A percentile compares a stretch with the other conserved stretches of the same genome.
These are phyloP conservation scores for Caenorhabditis becei DNA, from an alignment of 2,888 invertebrate genomes.

Conservation along the genomic window DNA sequence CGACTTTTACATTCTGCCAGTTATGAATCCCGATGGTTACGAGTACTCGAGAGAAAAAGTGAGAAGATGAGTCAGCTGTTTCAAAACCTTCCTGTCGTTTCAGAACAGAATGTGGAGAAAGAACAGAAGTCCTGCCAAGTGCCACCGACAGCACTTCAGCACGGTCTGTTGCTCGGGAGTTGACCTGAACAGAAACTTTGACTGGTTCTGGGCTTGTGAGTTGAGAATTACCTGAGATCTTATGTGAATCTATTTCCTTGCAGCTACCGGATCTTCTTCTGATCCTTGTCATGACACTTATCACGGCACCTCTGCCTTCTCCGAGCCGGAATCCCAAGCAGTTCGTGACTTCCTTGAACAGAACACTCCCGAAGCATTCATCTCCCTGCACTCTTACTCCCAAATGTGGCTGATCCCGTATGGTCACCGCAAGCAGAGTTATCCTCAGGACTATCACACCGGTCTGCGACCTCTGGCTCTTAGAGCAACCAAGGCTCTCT, in stretches of 20 bases:
- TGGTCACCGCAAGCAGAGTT: slow-evolving; percentile 69
- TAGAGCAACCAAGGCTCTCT: slow-evolving; percentile 77
- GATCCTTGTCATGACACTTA: slow-evolving; percentile 81
- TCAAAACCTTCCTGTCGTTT: slow-evolving; percentile 10
- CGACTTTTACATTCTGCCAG: slow-evolving; percentile 80
- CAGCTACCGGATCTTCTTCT: slow-evolving; percentile 71
- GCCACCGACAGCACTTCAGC: slow-evolving; percentile 77
- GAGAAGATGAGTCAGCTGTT: neutral
- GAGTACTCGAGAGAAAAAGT: slow-evolving; percentile 76
- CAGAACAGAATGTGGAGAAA: slow-evolving; percentile 82
- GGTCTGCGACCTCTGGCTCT: slow-evolving; percentile 78
- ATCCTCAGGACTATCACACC: slow-evolving; percentile 33
- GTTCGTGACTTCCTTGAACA: slow-evolving; percentile 78
- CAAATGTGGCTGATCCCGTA: slow-evolving; percentile 81
- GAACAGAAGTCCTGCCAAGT: slow-evolving; percentile 79
- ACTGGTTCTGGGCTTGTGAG: slow-evolving; percentile 81
- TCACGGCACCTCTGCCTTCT: slow-evolving; percentile 79
- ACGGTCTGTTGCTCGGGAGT: slow-evolving; percentile 81
- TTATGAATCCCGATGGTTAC: slow-evolving; percentile 81
- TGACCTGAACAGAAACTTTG: slow-evolving; percentile 81
- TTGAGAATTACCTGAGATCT: slow-evolving; percentile 80
- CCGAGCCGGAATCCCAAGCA: slow-evolving; percentile 81
- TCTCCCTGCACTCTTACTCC: slow-evolving; percentile 81
- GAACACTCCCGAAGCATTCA: slow-evolving; percentile 77
- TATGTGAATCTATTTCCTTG: slow-evolving; percentile 56